Base-by-base conservation (phyloP, 2,888 invertebrate species). In the Ochropleura plecta region DNA sequence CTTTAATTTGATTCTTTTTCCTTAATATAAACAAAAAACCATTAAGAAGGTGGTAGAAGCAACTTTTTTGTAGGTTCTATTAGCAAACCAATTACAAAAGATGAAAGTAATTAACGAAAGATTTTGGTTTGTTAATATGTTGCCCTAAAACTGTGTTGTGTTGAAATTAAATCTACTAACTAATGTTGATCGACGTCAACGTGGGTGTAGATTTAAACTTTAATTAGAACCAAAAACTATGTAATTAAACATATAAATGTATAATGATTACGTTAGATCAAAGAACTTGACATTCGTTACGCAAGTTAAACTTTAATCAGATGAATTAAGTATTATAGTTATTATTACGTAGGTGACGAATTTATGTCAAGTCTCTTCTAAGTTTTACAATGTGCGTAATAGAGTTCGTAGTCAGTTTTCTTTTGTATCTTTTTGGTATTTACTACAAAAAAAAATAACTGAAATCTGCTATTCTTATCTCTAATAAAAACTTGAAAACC, bases 231-330 rank as follows among this genome's bases (percentile, higher is more conserved):
- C 18, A 51, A 78, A 49, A 20, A 62, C 10, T 49, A 20, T 5
- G 20, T 70, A 49, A 44, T 78, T 70, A 78, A 70, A 76, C 62
- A 53, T 49, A 14, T n/a, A n/a, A n/a, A n/a, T 30, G 30, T 30
- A 30, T 53, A n/a, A 70, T 70, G 18, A 46, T 69, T 44, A 78
- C 42, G 3, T 40, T 49, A 40, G 49, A 78, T 78, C 70, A 78
- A 70, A 63, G 49, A 49, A 57, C 70, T 44, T 44, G 12, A 12
- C 30, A 12, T 20, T 57, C 55, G 20, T 63, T 63, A 55, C 0
- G 44, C 70, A 49, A 78, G 70, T 70, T 63, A 10, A 77, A 69
- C 48, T 53, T 40, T 78, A 69, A 70, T 49, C 10, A 18, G 44
- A 78, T 62, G 55, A 30, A 49, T 49, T 62, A 44, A 1, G 30